Evolutionary conservation across 2,113 vertebrate species (phyloP).

Genomic region (Pteropus alecto): DNA sequence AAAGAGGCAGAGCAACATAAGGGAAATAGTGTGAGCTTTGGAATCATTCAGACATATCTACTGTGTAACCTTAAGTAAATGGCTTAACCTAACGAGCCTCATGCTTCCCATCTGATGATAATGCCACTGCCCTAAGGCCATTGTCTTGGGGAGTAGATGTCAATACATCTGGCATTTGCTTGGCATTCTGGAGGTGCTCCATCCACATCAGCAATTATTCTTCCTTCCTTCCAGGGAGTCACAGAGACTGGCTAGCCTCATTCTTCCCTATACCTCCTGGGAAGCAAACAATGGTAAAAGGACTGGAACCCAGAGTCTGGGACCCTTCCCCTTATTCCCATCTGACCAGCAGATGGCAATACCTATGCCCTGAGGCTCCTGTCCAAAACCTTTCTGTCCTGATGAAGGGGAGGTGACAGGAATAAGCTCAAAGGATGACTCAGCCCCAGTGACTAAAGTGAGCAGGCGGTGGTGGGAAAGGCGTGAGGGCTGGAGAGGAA

Average conservation of each 20-base stretch:
- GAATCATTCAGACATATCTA: not conserved
- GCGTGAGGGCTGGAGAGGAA: constrained; percentile 62
- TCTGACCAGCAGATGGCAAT: constrained; percentile 76
- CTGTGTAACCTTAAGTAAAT: not conserved
- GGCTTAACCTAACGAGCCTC: not conserved
- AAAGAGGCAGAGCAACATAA: not conserved
- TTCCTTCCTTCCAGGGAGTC: not conserved
- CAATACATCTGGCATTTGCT: not conserved
- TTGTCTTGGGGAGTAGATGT: not conserved
- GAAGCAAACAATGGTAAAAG: constrained; percentile 15
- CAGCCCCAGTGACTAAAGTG: constrained; percentile 81
- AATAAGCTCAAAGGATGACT: constrained; percentile 82
- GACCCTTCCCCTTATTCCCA: not conserved
- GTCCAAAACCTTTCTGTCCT: constrained; percentile 76
- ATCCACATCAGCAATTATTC: not conserved
- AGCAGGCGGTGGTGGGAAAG: constrained; percentile 51
- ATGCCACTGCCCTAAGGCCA: not conserved
- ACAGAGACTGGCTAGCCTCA: constrained; percentile 36
- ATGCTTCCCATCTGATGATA: not conserved
- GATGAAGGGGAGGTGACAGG: constrained; percentile 72
- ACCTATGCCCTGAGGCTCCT: constrained; percentile 71
- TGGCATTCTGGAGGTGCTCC: not conserved
- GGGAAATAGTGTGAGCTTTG: not conserved
- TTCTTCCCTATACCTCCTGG: not conserved
- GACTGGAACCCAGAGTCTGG: constrained; percentile 61